A percentile compares a stretch with the other conserved stretches of the same genome.
These are phyloP conservation scores for Melanogrammus aeglefinus DNA, from an alignment of 2,797 vertebrate genomes.

Conservation along the genomic window DNA sequence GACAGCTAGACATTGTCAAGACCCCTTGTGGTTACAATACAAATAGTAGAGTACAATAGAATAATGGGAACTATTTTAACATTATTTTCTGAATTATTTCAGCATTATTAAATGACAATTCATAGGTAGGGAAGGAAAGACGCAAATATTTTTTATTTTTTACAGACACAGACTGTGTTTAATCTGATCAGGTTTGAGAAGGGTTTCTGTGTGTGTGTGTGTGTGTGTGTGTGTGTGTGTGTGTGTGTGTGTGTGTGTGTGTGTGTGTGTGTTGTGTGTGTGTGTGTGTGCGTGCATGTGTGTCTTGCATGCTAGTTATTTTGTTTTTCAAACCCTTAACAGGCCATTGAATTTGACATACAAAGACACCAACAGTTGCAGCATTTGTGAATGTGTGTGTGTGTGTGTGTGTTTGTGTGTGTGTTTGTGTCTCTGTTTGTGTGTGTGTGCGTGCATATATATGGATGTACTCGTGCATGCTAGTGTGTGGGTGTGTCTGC, in stretches of 20 bases:
- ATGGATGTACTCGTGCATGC: not conserved
- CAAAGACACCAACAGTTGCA: constrained; percentile 60
- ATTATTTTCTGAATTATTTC: not conserved
- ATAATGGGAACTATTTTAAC: not conserved
- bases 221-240: constrained; percentile 10
- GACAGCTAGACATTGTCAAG: constrained; percentile 4
- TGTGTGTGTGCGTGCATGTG: constrained; percentile 6
- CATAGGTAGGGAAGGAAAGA: not conserved
- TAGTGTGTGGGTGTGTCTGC: constrained; percentile 15
- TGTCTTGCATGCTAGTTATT: constrained; percentile 57
- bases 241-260: constrained; percentile 16
- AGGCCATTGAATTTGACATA: constrained; percentile 61
- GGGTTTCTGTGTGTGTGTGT: constrained; percentile 7
- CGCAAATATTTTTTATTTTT: not conserved
- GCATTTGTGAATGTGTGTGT: too few species aligned
- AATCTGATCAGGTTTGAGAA: too few species aligned
- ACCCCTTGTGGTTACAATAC: not conserved
- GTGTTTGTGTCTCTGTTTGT: constrained; percentile 5
- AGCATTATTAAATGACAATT: not conserved
- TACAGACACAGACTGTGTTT: not conserved
- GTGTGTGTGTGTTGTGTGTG: constrained; percentile 14
- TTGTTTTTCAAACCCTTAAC: constrained; percentile 61
- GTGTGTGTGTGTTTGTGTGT: not conserved
- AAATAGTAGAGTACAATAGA: not conserved
- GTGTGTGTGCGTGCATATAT: not conserved